Conservation (phyloP, 2,113 vertebrate genomes). For the Arvicanthis niloticus region DNA sequence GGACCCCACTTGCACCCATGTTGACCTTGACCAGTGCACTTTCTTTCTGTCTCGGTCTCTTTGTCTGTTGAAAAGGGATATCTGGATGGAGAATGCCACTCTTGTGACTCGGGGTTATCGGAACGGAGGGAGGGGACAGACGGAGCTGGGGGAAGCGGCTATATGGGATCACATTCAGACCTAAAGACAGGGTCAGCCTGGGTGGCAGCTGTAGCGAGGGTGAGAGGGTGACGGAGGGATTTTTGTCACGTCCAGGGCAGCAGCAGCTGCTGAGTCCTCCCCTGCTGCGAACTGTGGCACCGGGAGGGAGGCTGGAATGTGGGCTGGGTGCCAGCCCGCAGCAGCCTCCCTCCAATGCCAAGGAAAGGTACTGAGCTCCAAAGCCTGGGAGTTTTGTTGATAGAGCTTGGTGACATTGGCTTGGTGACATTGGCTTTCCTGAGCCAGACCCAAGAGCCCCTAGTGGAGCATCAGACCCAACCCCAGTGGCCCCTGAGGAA, state of each 20-base stretch:
- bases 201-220: not conserved
- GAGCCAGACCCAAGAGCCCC: not conserved
- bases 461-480: not conserved
- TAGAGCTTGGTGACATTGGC: not conserved
- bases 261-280: conserved; percentile 44
- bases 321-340: not conserved
- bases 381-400: not conserved
- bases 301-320: conserved; percentile 62
- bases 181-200: conserved; percentile 7
- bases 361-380: conserved; percentile 38
- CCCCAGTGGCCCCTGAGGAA: not conserved
- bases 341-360: not conserved
- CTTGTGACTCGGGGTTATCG: not conserved
- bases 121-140: not conserved
- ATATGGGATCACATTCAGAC: not conserved
- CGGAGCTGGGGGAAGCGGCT: not conserved
- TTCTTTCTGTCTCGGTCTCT: not conserved
- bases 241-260: conserved; percentile 54
- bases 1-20: not conserved
- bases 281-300: conserved; percentile 18
- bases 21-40: not conserved
- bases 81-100: not conserved
- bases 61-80: not conserved
- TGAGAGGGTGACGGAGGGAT: not conserved
- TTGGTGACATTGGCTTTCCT: not conserved